Conservation (phyloP, 2,888 invertebrate species). For the Aquatica leii region DNA sequence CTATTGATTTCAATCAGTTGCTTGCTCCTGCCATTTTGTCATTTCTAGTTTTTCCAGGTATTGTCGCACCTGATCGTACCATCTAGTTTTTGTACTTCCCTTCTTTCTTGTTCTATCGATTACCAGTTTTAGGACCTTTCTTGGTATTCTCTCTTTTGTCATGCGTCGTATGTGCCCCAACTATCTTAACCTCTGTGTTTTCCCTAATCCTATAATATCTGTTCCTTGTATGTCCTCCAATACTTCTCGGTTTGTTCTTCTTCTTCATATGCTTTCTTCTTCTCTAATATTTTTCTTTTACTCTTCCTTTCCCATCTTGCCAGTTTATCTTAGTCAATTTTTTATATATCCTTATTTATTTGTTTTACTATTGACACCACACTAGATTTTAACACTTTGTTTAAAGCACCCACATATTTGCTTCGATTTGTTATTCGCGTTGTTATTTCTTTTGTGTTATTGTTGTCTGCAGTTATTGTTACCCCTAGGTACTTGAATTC, state of each 20-base stretch:
- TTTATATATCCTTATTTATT: too few relatives aligned
- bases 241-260: not conserved
- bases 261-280: not conserved
- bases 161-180: not conserved
- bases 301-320: constrained; percentile 1
- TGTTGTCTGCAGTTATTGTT: not conserved
- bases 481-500: not conserved
- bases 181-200: not conserved
- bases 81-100: too few relatives aligned
- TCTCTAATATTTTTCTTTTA: not conserved
- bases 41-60: too few relatives aligned
- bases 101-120: not conserved
- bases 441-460: constrained; percentile 3
- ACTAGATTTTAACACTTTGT: constrained; percentile 1
- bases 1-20: too few relatives aligned
- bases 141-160: not conserved
- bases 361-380: not conserved
- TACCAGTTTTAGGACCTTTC: not conserved
- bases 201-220: not conserved
- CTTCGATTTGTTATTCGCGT: too few relatives aligned
- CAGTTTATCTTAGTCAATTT: not conserved
- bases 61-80: too few relatives aligned
- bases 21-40: too few relatives aligned
- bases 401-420: constrained; percentile 6
- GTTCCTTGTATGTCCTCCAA: not conserved